Conservation (phyloP, 2,888 invertebrate species). For the Pogonocherus hispidulus region DNA sequence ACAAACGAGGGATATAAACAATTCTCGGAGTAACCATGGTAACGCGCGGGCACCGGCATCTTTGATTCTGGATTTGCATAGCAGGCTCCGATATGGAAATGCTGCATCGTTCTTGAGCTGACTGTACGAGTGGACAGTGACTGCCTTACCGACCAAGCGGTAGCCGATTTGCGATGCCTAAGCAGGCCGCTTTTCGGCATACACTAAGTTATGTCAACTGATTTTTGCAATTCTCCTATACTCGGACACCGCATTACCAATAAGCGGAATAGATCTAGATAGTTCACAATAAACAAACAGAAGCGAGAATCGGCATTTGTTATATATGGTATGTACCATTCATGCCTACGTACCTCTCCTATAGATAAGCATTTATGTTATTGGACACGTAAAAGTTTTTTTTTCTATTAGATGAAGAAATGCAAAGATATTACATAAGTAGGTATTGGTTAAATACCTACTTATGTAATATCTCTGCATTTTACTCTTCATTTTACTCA, state of each 20-base stretch:
- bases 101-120: slow-evolving; percentile 63
- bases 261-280: slow-evolving; percentile 37
- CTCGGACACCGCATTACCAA: slow-evolving; percentile 44
- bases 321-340: background rate
- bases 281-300: background rate
- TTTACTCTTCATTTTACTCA: too few species aligned
- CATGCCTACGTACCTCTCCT: background rate
- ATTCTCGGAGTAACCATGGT: slow-evolving; percentile 65
- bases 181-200: slow-evolving; percentile 65
- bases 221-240: slow-evolving; percentile 62
- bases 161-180: slow-evolving; percentile 57
- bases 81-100: slow-evolving; percentile 68
- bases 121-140: slow-evolving; percentile 64
- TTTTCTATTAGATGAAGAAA: too few species aligned
- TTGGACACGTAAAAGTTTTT: too few species aligned
- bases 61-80: slow-evolving; percentile 68
- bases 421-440: too few species aligned
- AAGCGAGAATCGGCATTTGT: background rate
- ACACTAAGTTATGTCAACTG: slow-evolving; percentile 67
- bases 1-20: slow-evolving; percentile 68
- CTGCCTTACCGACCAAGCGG: slow-evolving; percentile 54
- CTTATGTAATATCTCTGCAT: too few species aligned
- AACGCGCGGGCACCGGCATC: slow-evolving; percentile 64
- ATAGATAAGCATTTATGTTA: too few species aligned
- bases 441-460: too few species aligned